A percentile compares a stretch with the other conserved stretches of the same genome.
These are phyloP conservation scores for Scrobipalpa atriplicella DNA, from an alignment of 2,888 invertebrate genomes.

Conservation along the genomic window DNA sequence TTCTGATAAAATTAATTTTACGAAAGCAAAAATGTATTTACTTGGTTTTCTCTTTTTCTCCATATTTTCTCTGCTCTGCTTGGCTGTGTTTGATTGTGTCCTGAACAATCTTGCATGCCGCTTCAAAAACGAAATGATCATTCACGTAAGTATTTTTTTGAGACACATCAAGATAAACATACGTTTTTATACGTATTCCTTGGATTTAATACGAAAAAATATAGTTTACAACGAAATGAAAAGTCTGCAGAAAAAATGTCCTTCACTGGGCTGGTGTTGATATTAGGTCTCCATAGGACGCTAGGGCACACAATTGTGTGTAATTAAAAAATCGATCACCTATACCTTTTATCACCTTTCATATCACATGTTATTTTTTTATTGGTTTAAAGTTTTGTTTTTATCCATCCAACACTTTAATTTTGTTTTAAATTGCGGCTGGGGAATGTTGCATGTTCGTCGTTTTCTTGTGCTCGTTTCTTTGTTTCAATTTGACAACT, in stretches of 20 bases:
- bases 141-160: slow-evolving; percentile 89
- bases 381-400: slow-evolving; percentile 54
- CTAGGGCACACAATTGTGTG: slow-evolving; percentile 43
- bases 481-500: slow-evolving; percentile 29
- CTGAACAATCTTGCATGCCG: slow-evolving; percentile 90
- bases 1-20: slow-evolving; percentile 79
- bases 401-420: slow-evolving; percentile 76
- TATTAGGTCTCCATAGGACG: slow-evolving; percentile 40
- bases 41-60: slow-evolving; percentile 89
- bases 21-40: slow-evolving; percentile 85
- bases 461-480: slow-evolving; percentile 52
- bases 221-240: slow-evolving; percentile 5
- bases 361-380: slow-evolving; percentile 58
- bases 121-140: slow-evolving; percentile 87
- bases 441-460: slow-evolving; percentile 80
- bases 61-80: slow-evolving; percentile 92
- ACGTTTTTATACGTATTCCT: slow-evolving; percentile 38
- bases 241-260: slow-evolving; percentile 23
- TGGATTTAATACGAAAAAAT: slow-evolving; percentile 15
- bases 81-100: slow-evolving; percentile 92
- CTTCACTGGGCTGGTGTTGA: slow-evolving; percentile 36
- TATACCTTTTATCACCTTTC: slow-evolving; percentile 68
- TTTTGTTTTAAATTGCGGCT: slow-evolving; percentile 76
- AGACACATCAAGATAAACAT: slow-evolving; percentile 73
- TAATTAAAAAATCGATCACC: slow-evolving; percentile 52